Percentiles rank a stretch among this genome's conserved stretches.
phyloP scores from a whole-genome alignment of 1,140 invertebrate genomes.

The Drosophila auraria region DNA sequence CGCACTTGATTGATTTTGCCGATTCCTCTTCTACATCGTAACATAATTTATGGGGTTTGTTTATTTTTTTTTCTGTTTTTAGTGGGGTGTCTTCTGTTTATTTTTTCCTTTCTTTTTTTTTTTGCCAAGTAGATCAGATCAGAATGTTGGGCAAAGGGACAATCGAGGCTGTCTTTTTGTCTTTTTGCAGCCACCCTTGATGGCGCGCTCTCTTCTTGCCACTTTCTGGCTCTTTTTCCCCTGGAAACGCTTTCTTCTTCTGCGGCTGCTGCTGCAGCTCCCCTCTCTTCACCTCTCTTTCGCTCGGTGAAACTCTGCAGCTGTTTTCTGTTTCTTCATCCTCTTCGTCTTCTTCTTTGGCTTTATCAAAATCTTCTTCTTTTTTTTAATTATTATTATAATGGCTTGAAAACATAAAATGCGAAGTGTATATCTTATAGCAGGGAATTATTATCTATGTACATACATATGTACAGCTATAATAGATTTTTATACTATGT shows the following conservation, averaged over 20 bases:
- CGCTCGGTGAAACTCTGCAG: constrained; percentile 7
- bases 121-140: constrained; percentile 5
- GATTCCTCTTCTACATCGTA: constrained; percentile 1
- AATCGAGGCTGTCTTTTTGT: background rate
- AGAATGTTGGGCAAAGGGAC: background rate
- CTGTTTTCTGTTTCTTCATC: background rate
- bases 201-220: background rate
- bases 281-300: background rate
- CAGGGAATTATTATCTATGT: constrained; percentile 45
- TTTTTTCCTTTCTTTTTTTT: background rate
- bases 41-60: constrained; percentile 1
- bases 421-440: constrained; percentile 37
- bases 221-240: background rate
- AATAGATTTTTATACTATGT: constrained; percentile 19
- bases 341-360: background rate
- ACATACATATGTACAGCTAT: constrained; percentile 34
- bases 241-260: background rate
- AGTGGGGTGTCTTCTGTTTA: background rate
- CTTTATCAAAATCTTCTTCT: constrained; percentile 11
- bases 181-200: background rate
- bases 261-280: background rate
- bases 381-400: background rate
- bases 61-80: background rate
- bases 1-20: constrained; percentile 14
- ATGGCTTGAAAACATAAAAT: constrained; percentile 10